Evolutionary conservation across 2,888 invertebrate species (phyloP).

Genomic region (Eupithecia subfuscata): DNA sequence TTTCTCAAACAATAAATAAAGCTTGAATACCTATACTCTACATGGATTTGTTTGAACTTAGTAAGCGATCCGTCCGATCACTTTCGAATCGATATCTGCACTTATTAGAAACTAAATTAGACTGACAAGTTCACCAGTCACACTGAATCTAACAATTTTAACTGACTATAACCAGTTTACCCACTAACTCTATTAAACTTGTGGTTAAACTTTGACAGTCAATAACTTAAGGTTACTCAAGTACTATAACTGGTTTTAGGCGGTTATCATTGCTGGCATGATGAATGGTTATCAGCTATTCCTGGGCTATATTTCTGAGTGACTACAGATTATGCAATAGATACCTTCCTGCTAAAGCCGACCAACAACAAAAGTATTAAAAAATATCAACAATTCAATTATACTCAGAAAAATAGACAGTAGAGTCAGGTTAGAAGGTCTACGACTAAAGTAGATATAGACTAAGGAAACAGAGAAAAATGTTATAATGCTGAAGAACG

Average conservation of each 20-base stretch:
- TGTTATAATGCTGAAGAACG: no score
- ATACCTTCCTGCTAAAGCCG: no score
- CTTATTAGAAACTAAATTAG: not conserved
- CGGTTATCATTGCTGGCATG: not conserved
- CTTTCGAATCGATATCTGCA: not conserved
- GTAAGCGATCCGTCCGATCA: not conserved
- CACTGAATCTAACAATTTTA: not conserved
- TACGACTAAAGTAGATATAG: no score
- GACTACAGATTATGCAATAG: no score
- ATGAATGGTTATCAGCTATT: not conserved
- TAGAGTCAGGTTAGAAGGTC: no score
- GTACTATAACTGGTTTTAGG: not conserved
- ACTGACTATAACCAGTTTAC: not conserved
- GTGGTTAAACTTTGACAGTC: not conserved
- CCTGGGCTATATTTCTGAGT: not conserved
- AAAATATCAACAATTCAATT: no score
- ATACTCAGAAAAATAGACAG: no score
- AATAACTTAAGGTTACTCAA: not conserved
- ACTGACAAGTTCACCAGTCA: not conserved
- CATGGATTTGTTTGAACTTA: no score
- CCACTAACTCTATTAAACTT: not conserved
- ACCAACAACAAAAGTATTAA: no score
- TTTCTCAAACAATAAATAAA: not conserved
- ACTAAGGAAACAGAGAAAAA: no score
- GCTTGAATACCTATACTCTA: no score